A percentile compares a stretch with the other conserved stretches of the same genome.
Conservation (phyloP, 2,797 vertebrate species). For the Galaxias olidus region DNA sequence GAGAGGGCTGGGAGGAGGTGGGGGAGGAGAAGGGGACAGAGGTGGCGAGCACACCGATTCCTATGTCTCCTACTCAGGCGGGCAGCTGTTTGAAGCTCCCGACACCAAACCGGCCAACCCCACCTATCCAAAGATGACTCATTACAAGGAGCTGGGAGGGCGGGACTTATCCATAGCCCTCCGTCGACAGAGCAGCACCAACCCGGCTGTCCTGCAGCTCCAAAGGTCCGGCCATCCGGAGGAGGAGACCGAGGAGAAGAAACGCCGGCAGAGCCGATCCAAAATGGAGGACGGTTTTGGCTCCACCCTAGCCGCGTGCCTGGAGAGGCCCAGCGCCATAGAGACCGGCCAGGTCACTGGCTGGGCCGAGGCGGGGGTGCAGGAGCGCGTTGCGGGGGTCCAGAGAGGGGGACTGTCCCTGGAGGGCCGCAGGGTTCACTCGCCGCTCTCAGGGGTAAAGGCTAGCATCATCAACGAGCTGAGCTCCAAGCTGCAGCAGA, state of each 20-base stretch:
- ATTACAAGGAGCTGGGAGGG: conserved; percentile 66
- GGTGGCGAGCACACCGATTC: conserved; percentile 78
- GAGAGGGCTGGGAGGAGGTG: conserved; percentile 49
- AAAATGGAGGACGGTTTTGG: conserved; percentile 67
- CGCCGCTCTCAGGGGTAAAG: conserved; percentile 85
- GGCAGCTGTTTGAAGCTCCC: conserved; percentile 80
- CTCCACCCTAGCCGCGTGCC: conserved; percentile 63
- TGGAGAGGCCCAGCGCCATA: conserved; percentile 61
- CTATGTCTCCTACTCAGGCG: conserved; percentile 81
- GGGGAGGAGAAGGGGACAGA: conserved; percentile 54
- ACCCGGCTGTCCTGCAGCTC: conserved; percentile 63
- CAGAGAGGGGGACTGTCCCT: conserved; percentile 58
- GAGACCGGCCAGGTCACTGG: conserved; percentile 47
- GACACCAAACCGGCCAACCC: conserved; percentile 71
- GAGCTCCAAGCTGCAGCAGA: conserved; percentile 90
- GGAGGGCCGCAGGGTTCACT: conserved; percentile 71
- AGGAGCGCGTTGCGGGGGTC: conserved; percentile 46
- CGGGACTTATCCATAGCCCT: conserved; percentile 48
- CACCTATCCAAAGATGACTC: conserved; percentile 68
- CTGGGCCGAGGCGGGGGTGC: conserved; percentile 52
- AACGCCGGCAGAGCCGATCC: conserved; percentile 46
- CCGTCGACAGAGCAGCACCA: conserved; percentile 75
- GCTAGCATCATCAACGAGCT: conserved; percentile 92
- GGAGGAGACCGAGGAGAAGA: conserved; percentile 63
- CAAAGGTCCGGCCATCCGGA: conserved; percentile 65